Conservation (phyloP, 2,888 invertebrate genomes). For the Acrocyrtus sp. region DNA sequence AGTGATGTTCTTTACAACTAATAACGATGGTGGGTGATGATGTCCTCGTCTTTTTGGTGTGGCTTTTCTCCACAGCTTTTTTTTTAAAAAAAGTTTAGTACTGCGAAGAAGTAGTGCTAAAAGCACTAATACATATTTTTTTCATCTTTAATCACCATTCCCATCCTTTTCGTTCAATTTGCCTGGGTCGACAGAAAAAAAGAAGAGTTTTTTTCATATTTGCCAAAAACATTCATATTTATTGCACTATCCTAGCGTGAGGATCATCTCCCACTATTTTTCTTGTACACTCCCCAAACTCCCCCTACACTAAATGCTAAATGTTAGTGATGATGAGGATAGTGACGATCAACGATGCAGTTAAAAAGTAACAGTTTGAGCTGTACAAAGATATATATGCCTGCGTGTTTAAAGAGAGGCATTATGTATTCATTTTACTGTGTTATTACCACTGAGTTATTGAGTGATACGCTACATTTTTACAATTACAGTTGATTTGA, state of each 20-base stretch:
- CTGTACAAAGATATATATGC: neutral
- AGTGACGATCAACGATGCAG: too few relatives aligned
- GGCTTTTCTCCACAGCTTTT: neutral
- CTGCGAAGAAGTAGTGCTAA: neutral
- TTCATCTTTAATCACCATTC: neutral
- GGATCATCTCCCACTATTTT: too few relatives aligned
- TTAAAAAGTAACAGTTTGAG: neutral
- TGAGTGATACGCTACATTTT: too few relatives aligned
- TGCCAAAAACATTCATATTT: too few relatives aligned
- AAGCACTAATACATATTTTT: neutral
- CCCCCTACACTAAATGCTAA: too few relatives aligned
- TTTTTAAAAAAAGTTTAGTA: too few relatives aligned
- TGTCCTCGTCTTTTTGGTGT: slow-evolving; percentile 8
- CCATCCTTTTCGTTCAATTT: neutral
- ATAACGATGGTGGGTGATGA: slow-evolving; percentile 4
- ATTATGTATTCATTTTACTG: neutral
- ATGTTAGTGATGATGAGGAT: too few relatives aligned
- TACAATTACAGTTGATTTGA: too few relatives aligned
- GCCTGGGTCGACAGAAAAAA: neutral
- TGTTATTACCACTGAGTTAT: too few relatives aligned
- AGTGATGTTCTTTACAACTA: neutral
- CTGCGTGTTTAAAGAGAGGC: neutral
- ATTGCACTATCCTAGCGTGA: too few relatives aligned
- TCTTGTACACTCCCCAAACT: too few relatives aligned
- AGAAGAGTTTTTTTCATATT: neutral